Evolutionary conservation across 2,888 invertebrate species (phyloP), one percentile per base, ranked within the genome.

Genomic region (Melinaea menophilus): DNA sequence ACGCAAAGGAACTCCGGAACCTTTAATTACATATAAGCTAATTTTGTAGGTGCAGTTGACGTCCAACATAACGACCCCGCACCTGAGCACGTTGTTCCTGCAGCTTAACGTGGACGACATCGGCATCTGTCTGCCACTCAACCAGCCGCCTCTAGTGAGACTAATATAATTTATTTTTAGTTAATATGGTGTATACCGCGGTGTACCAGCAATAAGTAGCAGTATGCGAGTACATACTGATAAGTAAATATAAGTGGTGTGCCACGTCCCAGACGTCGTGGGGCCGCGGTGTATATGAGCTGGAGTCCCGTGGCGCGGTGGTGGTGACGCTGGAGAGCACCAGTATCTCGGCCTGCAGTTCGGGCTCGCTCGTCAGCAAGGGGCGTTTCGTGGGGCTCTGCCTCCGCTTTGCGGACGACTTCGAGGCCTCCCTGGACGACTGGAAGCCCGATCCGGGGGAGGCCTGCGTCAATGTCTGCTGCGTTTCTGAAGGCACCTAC

Each of bases 401-500:
- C 80, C 91, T 99, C 73, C 93, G 99, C 59, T 99, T 99, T 90
- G 97, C 98, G 0, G 98, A 99, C 76, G 99, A 99, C 85, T 98
- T 99, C 88, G 98, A 99, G 88, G 97, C 97, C 0, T 97, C 97
- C 41, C 91, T 98, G 74, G 98, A 99, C 80, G 99, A 99, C 84
- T 99, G 99, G 99, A 98, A 98, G 84, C 99, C 99, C 0, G 95
- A 96, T 76, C 93, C 94, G 80, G 93, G 92, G 59, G 96, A 96
- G 76, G 93, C 93, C 64, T 94, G 95, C 62, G 95, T 96, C 94
- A 98, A 98, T 82, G 92, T 97, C 55, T 99, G 99, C 87, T 96
- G 97, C 61, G 99, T 99, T n/a, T 99, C 98, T 9, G 98, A 98
- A 85, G 99, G 99, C 13, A 99, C 99, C 1, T 99, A 99, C 79